Evolutionary conservation across 2,888 invertebrate genomes (phyloP).

Genomic region (Quadroppia sp.): DNA sequence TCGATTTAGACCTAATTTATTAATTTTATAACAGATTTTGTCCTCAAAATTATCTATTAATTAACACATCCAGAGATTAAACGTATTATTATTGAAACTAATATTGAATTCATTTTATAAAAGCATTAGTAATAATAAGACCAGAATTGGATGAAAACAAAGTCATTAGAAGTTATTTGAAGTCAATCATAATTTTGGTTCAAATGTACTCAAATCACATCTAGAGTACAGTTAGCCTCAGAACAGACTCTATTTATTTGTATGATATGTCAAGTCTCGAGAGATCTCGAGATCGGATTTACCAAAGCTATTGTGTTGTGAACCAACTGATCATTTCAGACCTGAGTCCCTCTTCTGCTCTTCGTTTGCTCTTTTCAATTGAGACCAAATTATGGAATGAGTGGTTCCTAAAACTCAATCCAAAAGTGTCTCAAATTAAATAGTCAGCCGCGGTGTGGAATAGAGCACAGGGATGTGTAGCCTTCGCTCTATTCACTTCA

Average conservation of each 20-base stretch:
- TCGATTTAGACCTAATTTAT: no score
- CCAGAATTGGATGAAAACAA: neutral
- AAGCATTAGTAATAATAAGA: no score
- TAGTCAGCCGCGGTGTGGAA: neutral
- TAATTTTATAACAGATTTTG: no score
- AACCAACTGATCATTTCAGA: neutral
- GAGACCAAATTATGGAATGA: constrained; percentile 12
- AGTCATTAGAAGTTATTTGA: constrained; percentile 24
- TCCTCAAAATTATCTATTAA: no score
- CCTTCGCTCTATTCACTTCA: neutral
- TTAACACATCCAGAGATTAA: no score
- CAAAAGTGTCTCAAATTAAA: constrained; percentile 30
- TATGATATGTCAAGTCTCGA: constrained; percentile 23
- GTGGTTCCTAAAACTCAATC: constrained; percentile 18
- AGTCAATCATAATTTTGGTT: constrained; percentile 24
- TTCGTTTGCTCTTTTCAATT: constrained; percentile 27
- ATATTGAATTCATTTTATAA: no score
- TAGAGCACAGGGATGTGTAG: neutral
- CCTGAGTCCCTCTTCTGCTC: neutral
- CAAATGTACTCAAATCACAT: neutral
- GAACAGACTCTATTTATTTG: neutral
- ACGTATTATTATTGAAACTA: no score
- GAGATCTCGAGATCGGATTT: constrained; percentile 26
- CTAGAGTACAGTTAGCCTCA: neutral
- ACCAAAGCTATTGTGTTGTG: constrained; percentile 20